phyloP scores from a whole-genome alignment of 2,797 vertebrate species.

The Channa striata region DNA sequence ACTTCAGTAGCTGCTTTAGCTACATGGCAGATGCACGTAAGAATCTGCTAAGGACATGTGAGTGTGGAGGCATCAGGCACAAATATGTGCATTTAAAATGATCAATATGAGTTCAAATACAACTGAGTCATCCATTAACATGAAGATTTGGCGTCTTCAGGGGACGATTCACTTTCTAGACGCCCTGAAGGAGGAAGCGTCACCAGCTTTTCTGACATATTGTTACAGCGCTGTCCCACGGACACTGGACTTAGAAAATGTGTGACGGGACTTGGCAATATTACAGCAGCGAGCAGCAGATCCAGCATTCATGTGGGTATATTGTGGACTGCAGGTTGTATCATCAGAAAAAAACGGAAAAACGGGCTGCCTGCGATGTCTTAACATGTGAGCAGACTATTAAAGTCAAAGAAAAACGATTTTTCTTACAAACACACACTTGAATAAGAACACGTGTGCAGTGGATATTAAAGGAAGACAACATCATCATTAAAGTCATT shows the following conservation, averaged over 20 bases:
- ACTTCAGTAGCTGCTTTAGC: slow-evolving; percentile 26
- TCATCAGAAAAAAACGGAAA: no score
- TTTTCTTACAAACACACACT: no score
- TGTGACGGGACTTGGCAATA: no score
- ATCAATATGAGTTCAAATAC: slow-evolving; percentile 38
- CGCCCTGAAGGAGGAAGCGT: slow-evolving; percentile 11
- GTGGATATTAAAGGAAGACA: no score
- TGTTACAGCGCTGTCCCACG: background rate
- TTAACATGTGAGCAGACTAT: no score
- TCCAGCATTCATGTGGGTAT: no score
- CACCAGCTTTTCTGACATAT: background rate
- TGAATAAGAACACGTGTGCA: no score
- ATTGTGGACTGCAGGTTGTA: no score
- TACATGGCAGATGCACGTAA: slow-evolving; percentile 6
- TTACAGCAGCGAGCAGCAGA: no score
- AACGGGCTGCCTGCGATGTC: no score
- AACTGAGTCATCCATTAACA: slow-evolving; percentile 47
- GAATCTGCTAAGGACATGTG: background rate
- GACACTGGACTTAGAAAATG: background rate
- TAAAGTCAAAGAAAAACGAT: no score
- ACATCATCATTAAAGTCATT: no score
- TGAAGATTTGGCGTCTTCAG: slow-evolving; percentile 20
- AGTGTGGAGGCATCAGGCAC: background rate
- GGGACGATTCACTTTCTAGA: slow-evolving; percentile 3
- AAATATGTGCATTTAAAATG: slow-evolving; percentile 1